phyloP scores from a whole-genome alignment of 2,888 invertebrate species.

The Schizotus pectinicornis region DNA sequence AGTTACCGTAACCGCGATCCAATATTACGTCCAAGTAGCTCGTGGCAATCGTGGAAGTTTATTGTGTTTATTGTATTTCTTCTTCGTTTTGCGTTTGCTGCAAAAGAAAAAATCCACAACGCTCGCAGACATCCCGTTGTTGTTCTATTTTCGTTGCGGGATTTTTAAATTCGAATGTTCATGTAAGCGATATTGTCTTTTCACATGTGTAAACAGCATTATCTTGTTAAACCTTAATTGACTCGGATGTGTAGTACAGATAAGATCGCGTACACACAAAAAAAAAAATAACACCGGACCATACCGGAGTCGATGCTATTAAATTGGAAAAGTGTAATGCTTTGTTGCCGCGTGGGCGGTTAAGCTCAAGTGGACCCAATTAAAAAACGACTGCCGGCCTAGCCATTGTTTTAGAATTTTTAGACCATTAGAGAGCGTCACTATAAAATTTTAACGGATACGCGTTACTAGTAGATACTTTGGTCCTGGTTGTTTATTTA shows the following conservation, averaged over 20 bases:
- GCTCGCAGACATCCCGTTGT: slow-evolving; percentile 13
- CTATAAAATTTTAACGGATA: not conserved
- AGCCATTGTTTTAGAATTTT: slow-evolving; percentile 18
- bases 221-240: slow-evolving; percentile 32
- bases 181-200: slow-evolving; percentile 26
- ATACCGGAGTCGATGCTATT: slow-evolving; percentile 15
- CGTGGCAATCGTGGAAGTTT: slow-evolving; percentile 12
- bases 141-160: slow-evolving; percentile 6
- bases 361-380: slow-evolving; percentile 13
- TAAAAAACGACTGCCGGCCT: slow-evolving; percentile 12
- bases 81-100: not conserved
- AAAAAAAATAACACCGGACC: slow-evolving; percentile 11
- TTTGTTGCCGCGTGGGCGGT: slow-evolving; percentile 9
- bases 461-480: too few species aligned
- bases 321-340: slow-evolving; percentile 13
- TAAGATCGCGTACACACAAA: slow-evolving; percentile 22
- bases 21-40: slow-evolving; percentile 3
- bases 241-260: slow-evolving; percentile 27
- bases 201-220: slow-evolving; percentile 32
- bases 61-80: slow-evolving; percentile 9
- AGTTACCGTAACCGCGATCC: slow-evolving; percentile 2
- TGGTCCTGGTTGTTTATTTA: too few species aligned
- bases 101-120: not conserved
- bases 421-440: slow-evolving; percentile 1
- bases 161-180: slow-evolving; percentile 4